A percentile compares a stretch with the other conserved stretches of the same genome.
These are phyloP conservation scores for Propsilocerus akamusi DNA, from an alignment of 1,140 invertebrate species.

Conservation along the genomic window DNA sequence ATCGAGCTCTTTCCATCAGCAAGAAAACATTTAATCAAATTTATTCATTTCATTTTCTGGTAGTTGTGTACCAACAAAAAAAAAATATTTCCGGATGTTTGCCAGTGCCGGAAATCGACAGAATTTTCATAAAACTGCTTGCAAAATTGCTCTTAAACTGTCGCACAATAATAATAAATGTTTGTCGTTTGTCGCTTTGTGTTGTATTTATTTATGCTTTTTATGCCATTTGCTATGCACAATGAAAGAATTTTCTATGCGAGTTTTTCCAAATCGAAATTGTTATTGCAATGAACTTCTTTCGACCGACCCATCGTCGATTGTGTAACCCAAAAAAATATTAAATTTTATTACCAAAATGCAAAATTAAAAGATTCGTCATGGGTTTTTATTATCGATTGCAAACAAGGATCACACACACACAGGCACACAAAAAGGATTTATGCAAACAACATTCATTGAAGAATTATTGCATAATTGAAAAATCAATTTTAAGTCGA, in stretches of 20 bases:
- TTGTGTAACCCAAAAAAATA: too few relatives aligned
- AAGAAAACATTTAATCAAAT: too few relatives aligned
- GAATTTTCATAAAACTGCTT: too few relatives aligned
- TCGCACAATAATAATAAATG: neutral
- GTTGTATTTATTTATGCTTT: neutral
- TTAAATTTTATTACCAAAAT: too few relatives aligned
- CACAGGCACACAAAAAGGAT: neutral
- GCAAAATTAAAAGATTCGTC: too few relatives aligned
- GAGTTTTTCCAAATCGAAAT: neutral
- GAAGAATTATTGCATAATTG: neutral
- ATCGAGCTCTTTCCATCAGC: neutral
- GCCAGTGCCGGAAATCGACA: conserved; percentile 1
- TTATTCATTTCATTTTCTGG: too few relatives aligned
- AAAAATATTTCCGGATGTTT: neutral
- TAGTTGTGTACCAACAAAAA: neutral
- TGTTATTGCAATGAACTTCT: neutral
- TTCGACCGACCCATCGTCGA: neutral
- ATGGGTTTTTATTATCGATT: neutral
- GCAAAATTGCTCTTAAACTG: neutral
- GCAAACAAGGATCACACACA: neutral
- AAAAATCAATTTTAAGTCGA: too few relatives aligned
- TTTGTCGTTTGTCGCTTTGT: neutral
- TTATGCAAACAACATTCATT: neutral
- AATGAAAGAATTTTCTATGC: neutral
- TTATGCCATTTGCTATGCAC: neutral